phyloP scores from a whole-genome alignment of 2,113 vertebrate species.

The Gymnocephalus cernua region DNA sequence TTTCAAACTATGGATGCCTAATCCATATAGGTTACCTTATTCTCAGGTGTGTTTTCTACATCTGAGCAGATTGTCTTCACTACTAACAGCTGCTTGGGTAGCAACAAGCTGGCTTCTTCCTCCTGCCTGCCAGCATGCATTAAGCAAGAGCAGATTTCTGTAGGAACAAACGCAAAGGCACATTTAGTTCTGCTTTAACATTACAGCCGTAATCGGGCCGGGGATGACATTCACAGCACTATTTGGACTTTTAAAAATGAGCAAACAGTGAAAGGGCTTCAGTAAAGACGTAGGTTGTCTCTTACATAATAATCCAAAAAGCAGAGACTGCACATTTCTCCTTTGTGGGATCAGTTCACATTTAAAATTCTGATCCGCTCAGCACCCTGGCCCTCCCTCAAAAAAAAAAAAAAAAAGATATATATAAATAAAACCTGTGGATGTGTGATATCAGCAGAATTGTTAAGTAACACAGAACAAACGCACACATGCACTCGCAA shows the following conservation, averaged over 20 bases:
- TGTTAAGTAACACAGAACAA: constrained; percentile 41
- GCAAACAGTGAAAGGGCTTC: constrained; percentile 8
- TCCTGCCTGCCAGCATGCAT: neutral
- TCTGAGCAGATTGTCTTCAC: constrained; percentile 14
- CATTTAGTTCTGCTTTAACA: neutral
- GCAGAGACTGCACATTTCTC: constrained; percentile 50
- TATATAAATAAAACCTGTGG: neutral
- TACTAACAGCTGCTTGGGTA: neutral
- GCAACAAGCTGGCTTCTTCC: constrained; percentile 1
- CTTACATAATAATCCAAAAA: constrained; percentile 64
- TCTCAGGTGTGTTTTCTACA: constrained; percentile 2
- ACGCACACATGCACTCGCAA: constrained; percentile 6
- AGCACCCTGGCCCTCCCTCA: constrained; percentile 20
- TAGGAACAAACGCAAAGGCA: neutral
- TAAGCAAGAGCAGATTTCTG: neutral
- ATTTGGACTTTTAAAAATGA: constrained; percentile 25
- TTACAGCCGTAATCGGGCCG: neutral
- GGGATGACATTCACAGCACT: neutral
- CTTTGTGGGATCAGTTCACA: constrained; percentile 52
- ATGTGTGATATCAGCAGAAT: constrained; percentile 64
- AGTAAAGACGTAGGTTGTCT: constrained; percentile 31
- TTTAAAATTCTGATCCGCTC: constrained; percentile 73
- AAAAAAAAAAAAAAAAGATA: neutral
- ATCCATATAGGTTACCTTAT: neutral
- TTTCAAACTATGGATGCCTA: constrained; percentile 12